Base-by-base conservation (phyloP, 2,113 vertebrate genomes). In the Pyxicephalus adspersus region DNA sequence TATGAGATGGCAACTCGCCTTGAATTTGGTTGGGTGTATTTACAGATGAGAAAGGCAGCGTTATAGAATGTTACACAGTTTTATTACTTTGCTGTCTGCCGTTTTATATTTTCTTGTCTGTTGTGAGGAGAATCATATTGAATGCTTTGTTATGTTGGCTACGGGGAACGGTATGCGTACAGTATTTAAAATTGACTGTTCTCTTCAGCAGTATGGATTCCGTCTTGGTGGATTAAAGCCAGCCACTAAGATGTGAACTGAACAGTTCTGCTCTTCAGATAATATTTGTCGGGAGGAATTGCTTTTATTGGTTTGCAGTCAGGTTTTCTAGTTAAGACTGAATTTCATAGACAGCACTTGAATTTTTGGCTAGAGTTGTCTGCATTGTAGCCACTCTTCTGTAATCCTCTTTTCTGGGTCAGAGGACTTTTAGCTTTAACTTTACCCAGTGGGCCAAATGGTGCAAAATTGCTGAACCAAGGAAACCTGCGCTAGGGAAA, bases 11-110 rank as follows among this genome's bases (percentile, higher is more conserved):
- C 80, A 66, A 38, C 70, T 74, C 71, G 80, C 63, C 28, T 65
- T 64, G 70, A 38, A 82, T 82, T 75, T 66, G 51, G 70, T 82
- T 75, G 51, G 80, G 50, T 82, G 60, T 82, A 82, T 75, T 81
- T 82, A 75, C 71, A 45, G 70, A 75, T n/a, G 63, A 66, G 80
- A 52, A 22, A 64, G 77, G 9, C 19, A 76, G 63, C 18, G 58
- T 45, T 70, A 51, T 57, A 72, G 58, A 74, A 81, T 51, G 45
- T 38, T 81, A 81, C 79, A 54, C 26, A 8, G 51, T 74, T 75
- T 66, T 75, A 81, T 75, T 66, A 52, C 45, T 38, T 55, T 50
- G 72, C 22, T 34, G 34, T 82, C 60, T 75, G 63, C 61, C 57
- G 58, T 51, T 29, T 73, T 66, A 82, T 73, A 75, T 82, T 74